phyloP scores from a whole-genome alignment of 2,888 invertebrate species.

The Ecdyonurus torrentis region DNA sequence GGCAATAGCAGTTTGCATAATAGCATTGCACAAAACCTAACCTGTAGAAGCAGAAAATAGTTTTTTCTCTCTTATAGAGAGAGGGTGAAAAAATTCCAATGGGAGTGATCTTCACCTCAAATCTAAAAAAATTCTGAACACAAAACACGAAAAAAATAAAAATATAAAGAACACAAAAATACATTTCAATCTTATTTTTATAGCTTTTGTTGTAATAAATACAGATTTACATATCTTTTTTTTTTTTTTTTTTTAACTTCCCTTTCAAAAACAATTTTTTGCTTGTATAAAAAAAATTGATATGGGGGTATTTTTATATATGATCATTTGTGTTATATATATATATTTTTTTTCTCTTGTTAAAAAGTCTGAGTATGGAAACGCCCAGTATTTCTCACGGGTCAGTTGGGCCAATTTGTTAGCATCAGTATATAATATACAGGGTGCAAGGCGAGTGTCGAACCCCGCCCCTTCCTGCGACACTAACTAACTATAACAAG shows the following conservation, averaged over 20 bases:
- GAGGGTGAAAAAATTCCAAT: not conserved
- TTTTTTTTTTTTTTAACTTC: not conserved
- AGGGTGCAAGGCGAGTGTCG: not conserved
- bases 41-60: not conserved
- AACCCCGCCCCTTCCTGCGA: not conserved
- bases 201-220: not conserved
- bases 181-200: not conserved
- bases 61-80: not conserved
- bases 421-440: not conserved
- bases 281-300: too few species aligned
- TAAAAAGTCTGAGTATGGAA: too few species aligned
- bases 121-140: not conserved
- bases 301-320: too few species aligned
- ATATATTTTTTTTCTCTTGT: too few species aligned
- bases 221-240: not conserved
- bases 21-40: slow-evolving; percentile 16
- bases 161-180: not conserved
- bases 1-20: slow-evolving; percentile 20
- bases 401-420: not conserved
- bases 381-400: not conserved
- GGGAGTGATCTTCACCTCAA: not conserved
- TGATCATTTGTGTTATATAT: too few species aligned
- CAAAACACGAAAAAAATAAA: not conserved
- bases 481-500: not conserved
- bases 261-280: too few species aligned